Percentiles rank a stretch among this genome's conserved stretches.
These are phyloP conservation scores for Platypus cylindrus DNA, from an alignment of 2,888 invertebrate genomes.

Conservation along the genomic window DNA sequence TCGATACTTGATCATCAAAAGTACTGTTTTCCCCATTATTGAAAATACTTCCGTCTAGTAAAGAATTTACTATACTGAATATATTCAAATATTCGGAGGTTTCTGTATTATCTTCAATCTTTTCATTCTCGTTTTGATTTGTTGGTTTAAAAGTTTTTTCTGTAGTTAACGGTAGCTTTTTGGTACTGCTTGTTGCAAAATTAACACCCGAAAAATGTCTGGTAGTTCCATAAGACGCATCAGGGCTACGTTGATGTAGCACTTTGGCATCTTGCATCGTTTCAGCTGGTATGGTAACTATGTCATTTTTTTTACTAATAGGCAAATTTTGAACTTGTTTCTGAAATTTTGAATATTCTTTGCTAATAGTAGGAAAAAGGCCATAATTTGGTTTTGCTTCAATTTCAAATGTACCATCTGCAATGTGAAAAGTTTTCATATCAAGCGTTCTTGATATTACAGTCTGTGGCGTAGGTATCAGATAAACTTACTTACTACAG, in stretches of 20 bases:
- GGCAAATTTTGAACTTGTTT: constrained; percentile 31
- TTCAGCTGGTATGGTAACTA: constrained; percentile 22
- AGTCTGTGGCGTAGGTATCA: not conserved
- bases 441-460: not conserved
- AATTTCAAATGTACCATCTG: constrained; percentile 42
- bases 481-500: constrained; percentile 47
- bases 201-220: constrained; percentile 23
- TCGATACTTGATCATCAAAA: constrained; percentile 1
- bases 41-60: constrained; percentile 23
- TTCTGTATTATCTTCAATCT: constrained; percentile 15
- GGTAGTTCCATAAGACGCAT: constrained; percentile 27
- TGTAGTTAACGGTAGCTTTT: constrained; percentile 7
- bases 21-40: constrained; percentile 18
- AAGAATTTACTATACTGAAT: constrained; percentile 22
- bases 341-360: constrained; percentile 41
- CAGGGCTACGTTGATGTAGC: constrained; percentile 21
- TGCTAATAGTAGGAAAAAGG: constrained; percentile 39
- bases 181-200: constrained; percentile 21
- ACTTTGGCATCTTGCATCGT: constrained; percentile 17
- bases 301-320: constrained; percentile 9
- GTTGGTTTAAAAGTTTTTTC: constrained; percentile 2
- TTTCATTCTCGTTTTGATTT: constrained; percentile 10
- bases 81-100: constrained; percentile 18
- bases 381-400: constrained; percentile 39
- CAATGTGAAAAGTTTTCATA: constrained; percentile 11